Base-by-base conservation (phyloP, 2,113 vertebrate species). In the Himantopus leucocephalus region DNA sequence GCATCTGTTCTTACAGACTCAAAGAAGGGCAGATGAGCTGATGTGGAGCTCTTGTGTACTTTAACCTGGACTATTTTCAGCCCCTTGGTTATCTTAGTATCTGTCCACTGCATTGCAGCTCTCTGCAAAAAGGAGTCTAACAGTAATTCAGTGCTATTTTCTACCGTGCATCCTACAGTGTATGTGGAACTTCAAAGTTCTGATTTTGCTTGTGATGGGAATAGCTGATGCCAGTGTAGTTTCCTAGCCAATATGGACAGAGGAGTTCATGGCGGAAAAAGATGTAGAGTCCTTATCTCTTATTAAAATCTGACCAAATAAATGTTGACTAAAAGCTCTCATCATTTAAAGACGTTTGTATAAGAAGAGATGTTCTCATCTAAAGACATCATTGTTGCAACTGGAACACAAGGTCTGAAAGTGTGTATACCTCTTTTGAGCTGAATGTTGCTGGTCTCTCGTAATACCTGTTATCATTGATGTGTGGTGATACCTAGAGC, bases 1-100 rank as follows among this genome's bases (percentile, higher is more conserved):
- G 39, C 96, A 96, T 96, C 94, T 89, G 81, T 85, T 95, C 80
- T 56, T 59, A 43, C 26, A 85, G 70, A 41, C 70, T 60, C 74
- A 39, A 72, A 91, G 77, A 48, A 93, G 84, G 92, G 62, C 88
- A 93, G 62, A 94, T 90, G 84, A 97, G 78, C 93, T 90, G 92
- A 85, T 96, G 78, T 79, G 74, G 71, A 92, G 66, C 53, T 93
- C 66, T 82, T 82, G 14, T 39, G 58, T 91, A 16, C 83, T 95
- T 95, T 85, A 95, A 96, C 93, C 91, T 94, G 87, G 58, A 58
- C 93, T 96, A 87, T 96, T 96, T 97, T 93, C 62, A 80, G 66
- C 29, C 73, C 58, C 22, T 71, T 76, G 56, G 39, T 73, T 94
- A 48, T 87, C 74, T 85, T n/a, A 39, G 34, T 87, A 53, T 96